A percentile compares a stretch with the other conserved stretches of the same genome.
phyloP scores from a whole-genome alignment of 2,113 vertebrate species.

The Oryctolagus cuniculus region DNA sequence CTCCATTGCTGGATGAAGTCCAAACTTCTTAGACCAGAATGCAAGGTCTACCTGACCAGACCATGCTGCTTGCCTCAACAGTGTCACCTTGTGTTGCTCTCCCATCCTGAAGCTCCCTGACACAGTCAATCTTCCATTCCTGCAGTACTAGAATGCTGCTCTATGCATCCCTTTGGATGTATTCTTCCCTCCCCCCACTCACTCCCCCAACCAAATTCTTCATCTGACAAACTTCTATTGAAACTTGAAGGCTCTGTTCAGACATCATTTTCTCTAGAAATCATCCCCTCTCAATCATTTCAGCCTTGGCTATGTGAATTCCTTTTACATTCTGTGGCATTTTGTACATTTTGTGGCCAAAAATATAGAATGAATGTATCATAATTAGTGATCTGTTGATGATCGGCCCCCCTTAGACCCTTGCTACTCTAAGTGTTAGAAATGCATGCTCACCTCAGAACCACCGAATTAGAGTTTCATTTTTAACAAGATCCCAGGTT shows the following conservation, averaged over 20 bases:
- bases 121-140: not conserved
- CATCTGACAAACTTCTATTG: not conserved
- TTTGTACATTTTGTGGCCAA: not conserved
- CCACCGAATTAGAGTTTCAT: not conserved
- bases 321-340: not conserved
- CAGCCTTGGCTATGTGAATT: not conserved
- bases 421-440: not conserved
- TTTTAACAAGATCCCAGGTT: constrained; percentile 20
- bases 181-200: not conserved
- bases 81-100: not conserved
- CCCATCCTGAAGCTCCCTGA: not conserved
- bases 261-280: not conserved
- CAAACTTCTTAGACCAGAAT: not conserved
- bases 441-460: not conserved
- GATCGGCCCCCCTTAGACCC: not conserved
- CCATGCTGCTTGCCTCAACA: not conserved
- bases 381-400: not conserved
- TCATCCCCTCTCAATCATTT: not conserved
- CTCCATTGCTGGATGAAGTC: not conserved
- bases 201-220: not conserved
- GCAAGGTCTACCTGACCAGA: not conserved
- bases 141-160: not conserved
- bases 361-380: not conserved
- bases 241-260: not conserved
- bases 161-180: not conserved